Percentiles rank a stretch among this genome's conserved stretches.
phyloP scores from a whole-genome alignment of 2,888 invertebrate species.

The Agonopterix heracliana region DNA sequence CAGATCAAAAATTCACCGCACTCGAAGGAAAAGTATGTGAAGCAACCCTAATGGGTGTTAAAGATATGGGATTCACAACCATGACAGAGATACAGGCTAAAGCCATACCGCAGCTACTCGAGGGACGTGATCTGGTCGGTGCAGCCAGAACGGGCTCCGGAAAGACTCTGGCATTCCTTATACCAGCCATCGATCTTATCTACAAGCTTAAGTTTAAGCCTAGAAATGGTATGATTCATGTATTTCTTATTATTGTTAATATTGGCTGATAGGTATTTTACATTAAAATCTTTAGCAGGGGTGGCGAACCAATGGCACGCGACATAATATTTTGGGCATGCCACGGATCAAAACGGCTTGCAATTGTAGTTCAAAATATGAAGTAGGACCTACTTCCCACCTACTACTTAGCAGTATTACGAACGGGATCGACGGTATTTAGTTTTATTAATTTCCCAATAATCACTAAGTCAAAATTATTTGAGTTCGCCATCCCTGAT shows the following conservation, averaged over 20 bases:
- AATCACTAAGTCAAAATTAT: too few species aligned
- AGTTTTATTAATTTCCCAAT: too few species aligned
- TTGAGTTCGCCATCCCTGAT: too few species aligned
- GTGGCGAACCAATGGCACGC: too few species aligned
- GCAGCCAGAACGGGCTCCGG: slow-evolving; percentile 98
- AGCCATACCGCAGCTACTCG: slow-evolving; percentile 90
- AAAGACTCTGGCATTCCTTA: slow-evolving; percentile 96
- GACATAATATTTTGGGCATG: too few species aligned
- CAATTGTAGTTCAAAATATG: too few species aligned
- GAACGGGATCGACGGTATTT: too few species aligned
- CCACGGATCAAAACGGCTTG: too few species aligned
- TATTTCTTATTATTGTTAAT: too few species aligned
- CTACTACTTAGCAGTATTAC: too few species aligned
- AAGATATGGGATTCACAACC: slow-evolving; percentile 93
- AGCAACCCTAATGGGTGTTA: slow-evolving; percentile 87
- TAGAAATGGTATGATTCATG: slow-evolving; percentile 82
- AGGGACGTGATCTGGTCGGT: slow-evolving; percentile 95
- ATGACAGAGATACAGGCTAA: slow-evolving; percentile 98
- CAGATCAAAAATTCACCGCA: slow-evolving; percentile 75
- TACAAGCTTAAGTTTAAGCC: slow-evolving; percentile 94
- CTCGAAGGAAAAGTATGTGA: slow-evolving; percentile 84
- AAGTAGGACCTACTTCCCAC: too few species aligned
- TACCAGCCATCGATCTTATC: slow-evolving; percentile 96
- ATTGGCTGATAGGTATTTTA: background rate
- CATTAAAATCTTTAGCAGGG: background rate